Evolutionary conservation across 2,113 vertebrate species (phyloP).

Genomic region (Collichthys lucidus): DNA sequence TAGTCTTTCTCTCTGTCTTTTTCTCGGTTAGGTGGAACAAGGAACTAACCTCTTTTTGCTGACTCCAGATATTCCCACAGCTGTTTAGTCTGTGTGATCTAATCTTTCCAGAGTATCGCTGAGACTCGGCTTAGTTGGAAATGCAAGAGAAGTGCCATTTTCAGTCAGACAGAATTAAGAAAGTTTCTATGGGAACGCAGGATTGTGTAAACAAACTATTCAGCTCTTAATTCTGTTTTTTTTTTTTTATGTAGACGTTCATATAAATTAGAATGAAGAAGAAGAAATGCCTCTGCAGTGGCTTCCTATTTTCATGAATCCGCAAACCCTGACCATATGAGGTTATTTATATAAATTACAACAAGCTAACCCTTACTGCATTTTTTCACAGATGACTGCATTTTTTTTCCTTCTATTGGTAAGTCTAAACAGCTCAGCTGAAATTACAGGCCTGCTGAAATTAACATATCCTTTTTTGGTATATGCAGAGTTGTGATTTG

Average conservation of each 20-base stretch:
- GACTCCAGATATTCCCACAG: constrained; percentile 41
- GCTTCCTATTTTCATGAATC: not conserved
- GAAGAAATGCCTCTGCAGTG: too few relatives aligned
- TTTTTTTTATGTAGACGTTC: not conserved
- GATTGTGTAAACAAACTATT: not conserved
- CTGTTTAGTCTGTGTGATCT: constrained; percentile 30
- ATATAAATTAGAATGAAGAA: not conserved
- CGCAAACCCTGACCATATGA: not conserved
- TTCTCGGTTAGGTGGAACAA: not conserved
- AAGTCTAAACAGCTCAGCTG: constrained; percentile 28
- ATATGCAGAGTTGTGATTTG: constrained; percentile 1
- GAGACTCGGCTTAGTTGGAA: not conserved
- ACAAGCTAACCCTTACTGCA: not conserved
- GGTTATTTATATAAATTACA: not conserved
- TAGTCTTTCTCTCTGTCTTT: not conserved
- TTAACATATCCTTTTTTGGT: constrained; percentile 10
- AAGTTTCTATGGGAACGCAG: constrained; percentile 10
- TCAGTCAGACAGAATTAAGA: not conserved
- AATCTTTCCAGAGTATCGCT: constrained; percentile 28
- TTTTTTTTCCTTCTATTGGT: not conserved
- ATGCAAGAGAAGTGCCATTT: not conserved
- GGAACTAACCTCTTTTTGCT: constrained; percentile 16
- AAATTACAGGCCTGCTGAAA: constrained; percentile 29
- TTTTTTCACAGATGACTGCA: constrained; percentile 13
- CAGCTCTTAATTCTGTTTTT: not conserved